A percentile compares a stretch with the other conserved stretches of the same genome.
These are phyloP conservation scores for Podocnemis expansa DNA, from an alignment of 2,113 vertebrate genomes.

Conservation along the genomic window DNA sequence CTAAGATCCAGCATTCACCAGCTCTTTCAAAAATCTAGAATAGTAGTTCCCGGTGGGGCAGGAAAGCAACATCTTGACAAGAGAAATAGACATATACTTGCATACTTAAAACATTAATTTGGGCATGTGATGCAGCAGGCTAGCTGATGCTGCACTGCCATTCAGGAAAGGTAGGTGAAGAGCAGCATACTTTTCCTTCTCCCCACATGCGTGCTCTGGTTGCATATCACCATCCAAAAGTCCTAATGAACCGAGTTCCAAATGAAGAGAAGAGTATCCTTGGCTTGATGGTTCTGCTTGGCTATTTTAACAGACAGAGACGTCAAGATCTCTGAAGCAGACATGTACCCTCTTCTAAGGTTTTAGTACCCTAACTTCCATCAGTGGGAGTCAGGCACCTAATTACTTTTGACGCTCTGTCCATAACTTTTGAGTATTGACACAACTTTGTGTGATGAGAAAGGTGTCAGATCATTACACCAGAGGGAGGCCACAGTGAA, in stretches of 20 bases:
- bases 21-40: not conserved
- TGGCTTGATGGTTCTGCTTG: not conserved
- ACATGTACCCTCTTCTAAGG: not conserved
- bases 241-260: not conserved
- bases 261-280: not conserved
- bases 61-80: not conserved
- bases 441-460: fast-evolving
- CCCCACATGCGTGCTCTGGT: not conserved
- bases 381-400: not conserved
- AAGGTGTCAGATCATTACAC: not conserved
- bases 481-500: not conserved
- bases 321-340: not conserved
- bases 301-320: not conserved
- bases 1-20: not conserved
- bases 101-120: not conserved
- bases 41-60: not conserved
- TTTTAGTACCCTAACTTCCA: not conserved
- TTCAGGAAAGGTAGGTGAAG: not conserved
- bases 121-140: not conserved
- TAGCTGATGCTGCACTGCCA: not conserved
- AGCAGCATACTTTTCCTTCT: not conserved
- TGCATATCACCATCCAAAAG: not conserved
- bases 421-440: not conserved
- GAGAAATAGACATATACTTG: not conserved
- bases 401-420: not conserved